Evolutionary conservation across 2,888 invertebrate genomes (phyloP).

Genomic region (Mimachlamys varia): DNA sequence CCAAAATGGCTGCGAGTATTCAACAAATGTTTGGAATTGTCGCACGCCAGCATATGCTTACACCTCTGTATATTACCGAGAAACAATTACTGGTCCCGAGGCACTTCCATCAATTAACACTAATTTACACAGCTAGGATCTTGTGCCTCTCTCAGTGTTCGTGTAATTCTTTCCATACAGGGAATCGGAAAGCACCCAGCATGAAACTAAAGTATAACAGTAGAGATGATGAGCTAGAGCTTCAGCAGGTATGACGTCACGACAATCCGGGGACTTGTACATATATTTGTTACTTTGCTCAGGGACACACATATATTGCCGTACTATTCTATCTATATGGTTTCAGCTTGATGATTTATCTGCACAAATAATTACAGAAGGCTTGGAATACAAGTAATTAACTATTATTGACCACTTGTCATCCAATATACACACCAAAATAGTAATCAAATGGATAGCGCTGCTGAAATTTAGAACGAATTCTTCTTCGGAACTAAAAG

Average conservation of each 20-base stretch:
- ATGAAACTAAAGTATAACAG: not conserved
- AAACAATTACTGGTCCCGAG: constrained; percentile 28
- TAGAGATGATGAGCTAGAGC: not conserved
- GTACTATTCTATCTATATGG: too few relatives aligned
- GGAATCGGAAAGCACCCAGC: not conserved
- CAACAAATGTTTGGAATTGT: not conserved
- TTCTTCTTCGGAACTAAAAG: too few relatives aligned
- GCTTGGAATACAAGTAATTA: too few relatives aligned
- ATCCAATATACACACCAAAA: too few relatives aligned
- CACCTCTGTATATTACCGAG: not conserved
- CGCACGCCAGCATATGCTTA: not conserved
- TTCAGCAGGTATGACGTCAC: not conserved
- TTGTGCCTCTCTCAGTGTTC: not conserved
- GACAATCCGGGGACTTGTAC: not conserved
- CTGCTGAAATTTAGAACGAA: too few relatives aligned
- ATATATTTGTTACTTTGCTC: too few relatives aligned
- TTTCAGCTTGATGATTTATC: too few relatives aligned
- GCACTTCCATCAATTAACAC: not conserved
- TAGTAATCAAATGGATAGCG: too few relatives aligned
- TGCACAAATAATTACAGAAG: too few relatives aligned
- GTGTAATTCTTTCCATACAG: not conserved
- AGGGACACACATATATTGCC: too few relatives aligned
- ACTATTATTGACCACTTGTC: too few relatives aligned
- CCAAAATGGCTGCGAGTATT: constrained; percentile 28
- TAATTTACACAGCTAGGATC: not conserved